Evolutionary conservation across 1,140 invertebrate species (phyloP), one percentile per base, ranked within the genome.

Genomic region (Eriosoma lanigerum): DNA sequence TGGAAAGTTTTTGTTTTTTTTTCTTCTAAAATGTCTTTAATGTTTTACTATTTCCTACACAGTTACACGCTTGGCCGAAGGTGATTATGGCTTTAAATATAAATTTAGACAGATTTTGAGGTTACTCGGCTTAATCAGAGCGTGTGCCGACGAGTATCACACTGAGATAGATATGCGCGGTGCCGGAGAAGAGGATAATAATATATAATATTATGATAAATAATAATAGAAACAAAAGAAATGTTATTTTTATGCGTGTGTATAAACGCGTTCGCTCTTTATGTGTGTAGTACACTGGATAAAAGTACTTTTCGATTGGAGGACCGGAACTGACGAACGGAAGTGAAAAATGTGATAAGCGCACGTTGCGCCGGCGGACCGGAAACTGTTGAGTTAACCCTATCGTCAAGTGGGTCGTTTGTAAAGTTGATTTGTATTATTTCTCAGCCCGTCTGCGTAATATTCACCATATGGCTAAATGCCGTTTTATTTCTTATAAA

Each of bases 81-180:
- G 38, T 44, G 62, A 21, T 66, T 62, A 66, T 64, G n/a, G 13
- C 38, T 68, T 46, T 68, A n/a, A n/a, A 68, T 10, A 15, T 13
- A 5, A 38, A 64, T 64, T 64, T 38, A 64, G 62, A 68, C 64
- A 10, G 38, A 46, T 46, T 68, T 68, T 68, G 38, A 68, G 64
- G 64, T 68, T 68, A 68, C 38, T 24, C 64, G 21, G 64, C 64
- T 38, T 38, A 68, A 68, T 68, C 64, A 68, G 64, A 68, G 64
- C 64, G 64, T 32, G 38, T 4, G 8, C 62, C 10, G 19, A 38
- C 62, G n/a, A 32, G 19, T 8, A 8, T 8, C 32, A 8, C 32
- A 38, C 32, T 29, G 32, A 44, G 32, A 38, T 13, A 64, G n/a
- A 21, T 38, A 32, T 60, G 58, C 24, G 17, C 58, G 60, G 32